phyloP scores from a whole-genome alignment of 2,113 vertebrate species.

The Bufo bufo region DNA sequence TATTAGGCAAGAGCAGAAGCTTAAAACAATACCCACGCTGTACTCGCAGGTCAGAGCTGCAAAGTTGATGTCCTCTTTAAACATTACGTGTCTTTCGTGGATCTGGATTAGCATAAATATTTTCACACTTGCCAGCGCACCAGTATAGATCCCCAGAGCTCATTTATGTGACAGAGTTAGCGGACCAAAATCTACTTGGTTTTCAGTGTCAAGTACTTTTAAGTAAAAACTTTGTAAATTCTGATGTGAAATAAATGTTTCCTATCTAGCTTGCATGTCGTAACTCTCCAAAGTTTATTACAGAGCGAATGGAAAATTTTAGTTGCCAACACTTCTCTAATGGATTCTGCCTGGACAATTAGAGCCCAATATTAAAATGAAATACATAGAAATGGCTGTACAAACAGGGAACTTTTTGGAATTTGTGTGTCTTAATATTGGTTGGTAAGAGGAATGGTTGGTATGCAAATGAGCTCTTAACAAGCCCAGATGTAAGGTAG shows the following conservation, averaged over 20 bases:
- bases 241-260: neutral
- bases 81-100: constrained; percentile 35
- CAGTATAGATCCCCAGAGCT: neutral
- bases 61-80: constrained; percentile 17
- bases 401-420: no score
- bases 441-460: no score
- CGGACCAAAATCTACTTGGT: neutral
- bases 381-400: neutral
- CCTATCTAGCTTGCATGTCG: neutral
- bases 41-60: constrained; percentile 35
- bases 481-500: no score
- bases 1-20: constrained; percentile 26
- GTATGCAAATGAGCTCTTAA: no score
- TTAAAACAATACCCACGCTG: constrained; percentile 21
- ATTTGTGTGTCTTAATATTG: no score
- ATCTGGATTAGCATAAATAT: constrained; percentile 22
- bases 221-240: neutral
- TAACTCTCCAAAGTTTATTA: neutral
- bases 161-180: neutral
- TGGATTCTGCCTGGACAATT: neutral
- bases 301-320: neutral
- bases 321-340: neutral
- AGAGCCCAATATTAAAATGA: neutral
- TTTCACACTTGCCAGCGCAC: constrained; percentile 4
- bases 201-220: neutral